These are phyloP conservation scores for Anoplius nigerrimus DNA, from an alignment of 2,888 invertebrate species.

Conservation along the genomic window DNA sequence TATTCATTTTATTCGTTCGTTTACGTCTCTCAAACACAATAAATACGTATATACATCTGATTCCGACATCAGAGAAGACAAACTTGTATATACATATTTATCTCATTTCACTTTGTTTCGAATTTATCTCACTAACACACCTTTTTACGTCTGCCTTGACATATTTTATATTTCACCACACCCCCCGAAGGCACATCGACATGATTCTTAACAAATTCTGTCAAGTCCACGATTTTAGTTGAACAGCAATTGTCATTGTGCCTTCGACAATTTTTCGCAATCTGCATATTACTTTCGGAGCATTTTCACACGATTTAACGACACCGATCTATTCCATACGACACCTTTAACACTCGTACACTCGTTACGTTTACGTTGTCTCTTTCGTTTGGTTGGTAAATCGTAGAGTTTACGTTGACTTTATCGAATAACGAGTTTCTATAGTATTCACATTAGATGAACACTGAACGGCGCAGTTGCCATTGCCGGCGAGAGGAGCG, in stretches of 20 bases:
- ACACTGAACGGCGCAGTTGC: too few species aligned
- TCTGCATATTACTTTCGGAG: not conserved
- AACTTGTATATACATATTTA: slow-evolving; percentile 2
- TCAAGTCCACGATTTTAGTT: too few species aligned
- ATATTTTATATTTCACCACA: slow-evolving; percentile 16
- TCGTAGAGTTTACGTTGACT: slow-evolving; percentile 2
- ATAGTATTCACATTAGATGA: not conserved
- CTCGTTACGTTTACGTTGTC: too few species aligned
- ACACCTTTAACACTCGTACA: too few species aligned
- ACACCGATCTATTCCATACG: too few species aligned
- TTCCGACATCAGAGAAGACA: not conserved
- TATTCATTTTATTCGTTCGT: slow-evolving; percentile 36
- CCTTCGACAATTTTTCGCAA: not conserved
- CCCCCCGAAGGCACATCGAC: slow-evolving; percentile 29
- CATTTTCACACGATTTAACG: not conserved
- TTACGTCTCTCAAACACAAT: slow-evolving; percentile 25
- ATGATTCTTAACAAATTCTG: too few species aligned
- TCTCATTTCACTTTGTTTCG: not conserved
- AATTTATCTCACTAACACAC: not conserved
- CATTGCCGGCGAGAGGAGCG: too few species aligned
- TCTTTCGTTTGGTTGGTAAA: slow-evolving; percentile 1
- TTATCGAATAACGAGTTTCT: not conserved
- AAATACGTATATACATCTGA: slow-evolving; percentile 11
- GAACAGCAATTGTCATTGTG: not conserved
- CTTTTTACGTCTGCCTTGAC: not conserved